Conservation (phyloP, 2,797 vertebrate species). For the Phrynocephalus guinanensis region DNA sequence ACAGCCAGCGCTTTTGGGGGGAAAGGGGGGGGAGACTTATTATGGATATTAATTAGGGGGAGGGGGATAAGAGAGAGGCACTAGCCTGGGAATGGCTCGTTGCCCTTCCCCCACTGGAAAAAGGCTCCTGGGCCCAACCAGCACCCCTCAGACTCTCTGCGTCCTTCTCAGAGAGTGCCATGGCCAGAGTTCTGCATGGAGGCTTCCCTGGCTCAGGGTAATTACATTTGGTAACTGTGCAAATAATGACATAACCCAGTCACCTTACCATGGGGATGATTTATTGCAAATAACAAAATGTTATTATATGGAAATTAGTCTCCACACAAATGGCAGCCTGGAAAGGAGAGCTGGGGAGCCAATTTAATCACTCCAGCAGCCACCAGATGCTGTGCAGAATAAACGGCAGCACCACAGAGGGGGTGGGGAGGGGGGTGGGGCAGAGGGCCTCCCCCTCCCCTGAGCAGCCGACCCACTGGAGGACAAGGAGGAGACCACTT, state of each 20-base stretch:
- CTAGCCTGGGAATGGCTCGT: no score
- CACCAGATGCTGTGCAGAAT: conserved; percentile 20
- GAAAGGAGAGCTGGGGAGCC: conserved; percentile 43
- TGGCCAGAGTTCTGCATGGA: conserved; percentile 54
- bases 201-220: conserved; percentile 57
- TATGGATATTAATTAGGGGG: no score
- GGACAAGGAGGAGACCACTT: no score
- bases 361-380: conserved; percentile 39
- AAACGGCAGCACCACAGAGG: background rate
- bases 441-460: background rate
- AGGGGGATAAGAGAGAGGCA: no score
- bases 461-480: background rate
- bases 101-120: no score
- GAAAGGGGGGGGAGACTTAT: no score
- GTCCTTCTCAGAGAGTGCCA: conserved; percentile 49
- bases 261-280: conserved; percentile 65
- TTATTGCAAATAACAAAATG: conserved; percentile 72
- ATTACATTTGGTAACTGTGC: conserved; percentile 67
- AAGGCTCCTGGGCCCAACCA: no score
- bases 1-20: no score
- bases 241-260: conserved; percentile 73
- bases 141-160: background rate
- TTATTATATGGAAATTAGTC: conserved; percentile 71
- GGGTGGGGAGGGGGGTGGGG: no score
- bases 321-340: conserved; percentile 63